These are phyloP conservation scores for Drosophila seclusa DNA, from an alignment of 2,888 invertebrate species.

Conservation along the genomic window DNA sequence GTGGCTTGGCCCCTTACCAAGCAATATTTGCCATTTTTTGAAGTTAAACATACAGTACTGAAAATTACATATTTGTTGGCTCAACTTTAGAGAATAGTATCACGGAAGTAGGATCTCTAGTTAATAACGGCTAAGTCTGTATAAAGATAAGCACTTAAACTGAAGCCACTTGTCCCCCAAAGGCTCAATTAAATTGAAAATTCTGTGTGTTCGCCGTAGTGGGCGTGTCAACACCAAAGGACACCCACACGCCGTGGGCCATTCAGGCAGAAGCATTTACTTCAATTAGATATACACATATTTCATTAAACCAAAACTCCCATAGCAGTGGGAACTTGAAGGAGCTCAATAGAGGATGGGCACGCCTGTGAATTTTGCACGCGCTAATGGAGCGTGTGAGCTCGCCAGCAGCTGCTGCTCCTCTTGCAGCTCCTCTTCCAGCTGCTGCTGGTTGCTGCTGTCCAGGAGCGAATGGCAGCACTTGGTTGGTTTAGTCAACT, in stretches of 20 bases:
- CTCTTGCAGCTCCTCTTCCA: neutral
- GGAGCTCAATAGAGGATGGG: neutral
- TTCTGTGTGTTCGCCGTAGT: conserved; percentile 23
- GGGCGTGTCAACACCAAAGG: conserved; percentile 17
- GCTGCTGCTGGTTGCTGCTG: conserved; percentile 2
- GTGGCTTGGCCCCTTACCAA: conserved; percentile 10
- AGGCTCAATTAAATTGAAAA: conserved; percentile 63
- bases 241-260: conserved; percentile 13
- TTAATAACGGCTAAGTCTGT: conserved; percentile 15
- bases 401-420: conserved; percentile 50
- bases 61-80: conserved; percentile 26
- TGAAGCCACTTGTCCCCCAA: conserved; percentile 38
- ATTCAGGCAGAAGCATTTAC: conserved; percentile 52
- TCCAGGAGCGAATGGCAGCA: conserved; percentile 33
- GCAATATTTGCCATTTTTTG: conserved; percentile 10
- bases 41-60: conserved; percentile 14
- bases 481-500: conserved; percentile 70
- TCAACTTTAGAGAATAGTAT: conserved; percentile 20
- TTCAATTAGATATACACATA: conserved; percentile 66
- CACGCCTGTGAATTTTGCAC: conserved; percentile 43
- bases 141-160: conserved; percentile 29
- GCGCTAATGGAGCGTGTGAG: conserved; percentile 81
- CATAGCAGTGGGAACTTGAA: neutral
- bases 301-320: conserved; percentile 62
- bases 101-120: conserved; percentile 16